Evolutionary conservation across 2,888 invertebrate species (phyloP).

Genomic region (Amphimallon solstitiale): DNA sequence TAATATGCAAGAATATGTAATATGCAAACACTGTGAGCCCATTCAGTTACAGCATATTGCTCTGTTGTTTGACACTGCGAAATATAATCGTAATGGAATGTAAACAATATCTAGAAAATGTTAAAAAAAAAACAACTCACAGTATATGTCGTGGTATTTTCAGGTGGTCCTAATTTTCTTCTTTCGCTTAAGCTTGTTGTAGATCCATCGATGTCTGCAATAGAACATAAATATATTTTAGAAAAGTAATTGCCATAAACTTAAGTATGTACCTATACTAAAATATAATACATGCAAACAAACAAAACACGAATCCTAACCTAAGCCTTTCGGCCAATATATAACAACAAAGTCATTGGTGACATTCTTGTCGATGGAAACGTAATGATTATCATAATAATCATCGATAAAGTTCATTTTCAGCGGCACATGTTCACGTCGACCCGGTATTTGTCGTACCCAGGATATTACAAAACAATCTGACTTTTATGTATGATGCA

Average conservation of each 20-base stretch:
- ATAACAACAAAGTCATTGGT: constrained; percentile 48
- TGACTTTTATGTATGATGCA: no score
- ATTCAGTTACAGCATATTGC: no score
- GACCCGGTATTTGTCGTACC: background rate
- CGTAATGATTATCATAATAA: constrained; percentile 47
- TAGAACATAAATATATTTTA: constrained; percentile 37
- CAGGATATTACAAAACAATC: no score
- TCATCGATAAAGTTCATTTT: constrained; percentile 55
- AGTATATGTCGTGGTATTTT: constrained; percentile 81
- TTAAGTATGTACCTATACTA: no score
- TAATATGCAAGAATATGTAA: no score
- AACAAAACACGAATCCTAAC: constrained; percentile 41
- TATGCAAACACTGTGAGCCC: no score
- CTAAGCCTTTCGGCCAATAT: constrained; percentile 47
- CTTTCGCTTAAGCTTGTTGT: constrained; percentile 64
- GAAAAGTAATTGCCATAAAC: constrained; percentile 3
- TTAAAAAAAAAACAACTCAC: constrained; percentile 65
- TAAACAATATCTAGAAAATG: background rate
- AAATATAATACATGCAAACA: background rate
- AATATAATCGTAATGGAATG: background rate
- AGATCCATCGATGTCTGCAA: constrained; percentile 67
- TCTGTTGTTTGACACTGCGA: no score
- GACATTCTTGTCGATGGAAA: constrained; percentile 38
- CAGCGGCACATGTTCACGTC: background rate
- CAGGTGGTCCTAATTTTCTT: constrained; percentile 74